Conservation (phyloP, 2,888 invertebrate species). For the Muschampia plurimacula region DNA sequence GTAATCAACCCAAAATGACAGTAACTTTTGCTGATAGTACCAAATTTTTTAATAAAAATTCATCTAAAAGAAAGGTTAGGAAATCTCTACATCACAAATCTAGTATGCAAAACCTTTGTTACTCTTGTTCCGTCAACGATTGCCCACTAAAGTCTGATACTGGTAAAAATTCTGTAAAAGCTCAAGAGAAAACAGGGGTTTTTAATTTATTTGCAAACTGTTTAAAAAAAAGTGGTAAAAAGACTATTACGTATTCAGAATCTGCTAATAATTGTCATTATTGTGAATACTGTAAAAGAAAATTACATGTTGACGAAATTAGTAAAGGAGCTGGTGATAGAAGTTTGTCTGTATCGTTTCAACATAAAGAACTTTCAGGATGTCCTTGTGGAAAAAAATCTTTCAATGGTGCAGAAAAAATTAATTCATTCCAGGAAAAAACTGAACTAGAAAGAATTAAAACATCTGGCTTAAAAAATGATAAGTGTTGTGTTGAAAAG, state of each 20-base stretch:
- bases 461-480: not conserved
- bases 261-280: slow-evolving; percentile 36
- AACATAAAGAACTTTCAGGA: not conserved
- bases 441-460: not conserved
- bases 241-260: slow-evolving; percentile 9
- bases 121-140: slow-evolving; percentile 28
- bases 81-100: not conserved
- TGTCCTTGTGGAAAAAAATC: not conserved
- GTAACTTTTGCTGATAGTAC: slow-evolving; percentile 21
- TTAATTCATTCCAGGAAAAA: not conserved
- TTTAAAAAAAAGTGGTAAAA: slow-evolving; percentile 12
- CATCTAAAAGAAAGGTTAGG: not conserved
- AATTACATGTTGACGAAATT: slow-evolving; percentile 40
- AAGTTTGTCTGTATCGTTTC: not conserved
- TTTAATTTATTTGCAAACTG: not conserved
- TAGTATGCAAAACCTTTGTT: slow-evolving; percentile 14
- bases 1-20: slow-evolving; percentile 20
- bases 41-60: not conserved
- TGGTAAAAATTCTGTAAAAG: not conserved
- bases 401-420: not conserved
- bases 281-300: slow-evolving; percentile 42
- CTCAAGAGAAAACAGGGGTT: not conserved
- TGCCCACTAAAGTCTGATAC: slow-evolving; percentile 13
- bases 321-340: slow-evolving; percentile 43
- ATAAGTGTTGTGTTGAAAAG: not conserved